phyloP scores from a whole-genome alignment of 1,140 invertebrate genomes.

The Zaprionus ornatus region DNA sequence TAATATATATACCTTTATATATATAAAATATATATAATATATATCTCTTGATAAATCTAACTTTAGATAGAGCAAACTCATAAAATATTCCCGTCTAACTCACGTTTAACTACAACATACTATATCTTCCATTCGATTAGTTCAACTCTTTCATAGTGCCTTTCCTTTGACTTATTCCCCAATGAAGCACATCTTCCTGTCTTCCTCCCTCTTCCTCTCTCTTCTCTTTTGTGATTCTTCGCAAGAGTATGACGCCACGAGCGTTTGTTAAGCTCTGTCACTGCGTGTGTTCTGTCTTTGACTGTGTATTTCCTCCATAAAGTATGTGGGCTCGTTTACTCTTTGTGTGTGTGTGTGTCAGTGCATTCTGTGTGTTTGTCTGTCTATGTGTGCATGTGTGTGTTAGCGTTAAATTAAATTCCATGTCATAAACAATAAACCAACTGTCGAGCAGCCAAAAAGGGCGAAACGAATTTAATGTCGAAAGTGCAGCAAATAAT shows the following conservation, averaged over 20 bases:
- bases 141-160: too few relatives aligned
- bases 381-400: conserved; percentile 3
- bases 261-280: conserved; percentile 10
- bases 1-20: too few relatives aligned
- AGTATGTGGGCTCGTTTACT: neutral
- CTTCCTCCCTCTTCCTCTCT: neutral
- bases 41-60: too few relatives aligned
- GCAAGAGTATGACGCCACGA: conserved; percentile 26
- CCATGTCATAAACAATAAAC: conserved; percentile 76
- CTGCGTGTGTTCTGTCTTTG: neutral
- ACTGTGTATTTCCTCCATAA: neutral
- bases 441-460: conserved; percentile 52
- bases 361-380: neutral
- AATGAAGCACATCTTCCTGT: too few relatives aligned
- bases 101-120: too few relatives aligned
- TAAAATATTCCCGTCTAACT: too few relatives aligned
- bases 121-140: too few relatives aligned
- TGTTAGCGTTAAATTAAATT: conserved; percentile 77
- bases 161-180: too few relatives aligned
- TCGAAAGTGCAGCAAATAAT: conserved; percentile 79
- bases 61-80: too few relatives aligned
- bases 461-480: conserved; percentile 78
- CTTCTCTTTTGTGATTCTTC: conserved; percentile 41
- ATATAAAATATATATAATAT: too few relatives aligned
- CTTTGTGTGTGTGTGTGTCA: neutral